phyloP scores from a whole-genome alignment of 2,797 vertebrate species.

The Malurus splendens region DNA sequence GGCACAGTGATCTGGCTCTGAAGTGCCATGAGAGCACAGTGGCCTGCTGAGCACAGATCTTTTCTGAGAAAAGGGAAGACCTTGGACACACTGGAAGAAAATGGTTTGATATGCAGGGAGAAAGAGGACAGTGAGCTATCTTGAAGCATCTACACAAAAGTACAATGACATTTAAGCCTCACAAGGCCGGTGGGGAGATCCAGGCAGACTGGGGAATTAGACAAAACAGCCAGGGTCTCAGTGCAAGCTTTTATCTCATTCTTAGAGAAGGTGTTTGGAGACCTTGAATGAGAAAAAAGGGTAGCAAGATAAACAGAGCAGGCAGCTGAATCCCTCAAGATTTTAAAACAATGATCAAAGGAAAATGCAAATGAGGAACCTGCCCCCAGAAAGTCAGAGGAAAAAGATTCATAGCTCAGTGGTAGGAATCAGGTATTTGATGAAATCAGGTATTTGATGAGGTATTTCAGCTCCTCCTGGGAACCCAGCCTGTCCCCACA shows the following conservation, averaged over 20 bases:
- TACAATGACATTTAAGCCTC: background rate
- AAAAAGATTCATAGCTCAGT: background rate
- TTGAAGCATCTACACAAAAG: background rate
- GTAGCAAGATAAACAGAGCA: conserved; percentile 35
- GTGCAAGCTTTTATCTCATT: conserved; percentile 13
- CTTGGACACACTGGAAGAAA: background rate
- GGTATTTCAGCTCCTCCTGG: background rate
- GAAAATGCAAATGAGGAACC: conserved; percentile 6
- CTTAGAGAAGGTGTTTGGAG: conserved; percentile 5
- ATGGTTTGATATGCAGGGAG: background rate
- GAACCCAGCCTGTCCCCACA: background rate
- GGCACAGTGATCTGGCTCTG: background rate
- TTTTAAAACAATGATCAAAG: conserved; percentile 41
- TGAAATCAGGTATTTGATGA: background rate
- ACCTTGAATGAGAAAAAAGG: conserved; percentile 19
- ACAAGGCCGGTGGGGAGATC: background rate
- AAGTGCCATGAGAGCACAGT: background rate
- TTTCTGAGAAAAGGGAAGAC: background rate
- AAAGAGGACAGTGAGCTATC: background rate
- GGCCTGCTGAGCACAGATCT: background rate
- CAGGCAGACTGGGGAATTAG: background rate
- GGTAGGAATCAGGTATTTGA: background rate
- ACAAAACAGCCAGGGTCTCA: background rate
- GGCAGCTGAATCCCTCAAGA: conserved; percentile 12
- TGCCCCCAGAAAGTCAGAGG: background rate